Base-by-base conservation (phyloP, 2,797 vertebrate genomes). In the Malurus leucopterus region DNA sequence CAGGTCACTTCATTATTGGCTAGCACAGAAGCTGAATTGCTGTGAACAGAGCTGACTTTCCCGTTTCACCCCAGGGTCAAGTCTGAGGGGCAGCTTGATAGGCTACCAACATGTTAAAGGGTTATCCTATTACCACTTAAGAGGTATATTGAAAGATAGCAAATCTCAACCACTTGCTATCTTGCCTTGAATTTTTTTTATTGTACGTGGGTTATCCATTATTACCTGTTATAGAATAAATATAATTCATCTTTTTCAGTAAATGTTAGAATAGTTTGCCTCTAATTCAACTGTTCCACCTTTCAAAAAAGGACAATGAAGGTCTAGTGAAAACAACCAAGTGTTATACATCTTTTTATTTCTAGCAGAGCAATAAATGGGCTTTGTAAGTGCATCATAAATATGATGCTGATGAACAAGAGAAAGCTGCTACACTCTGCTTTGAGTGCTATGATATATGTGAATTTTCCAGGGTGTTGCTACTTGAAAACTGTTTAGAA, bases 121-220 rank as follows among this genome's bases (percentile, higher is more conserved):
- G 98, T 99, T 99, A 99, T 99, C 99, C 99, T 98, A 99, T 99
- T 99, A 99, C 99, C 98, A 98, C 98, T 98, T 99, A 99, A 99
- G 98, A 99, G 98, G 98, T 97, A 98, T 98, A 98, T 98, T 99
- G 98, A 99, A 99, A 99, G 98, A 98, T 98, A 99, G 98, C 98
- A 98, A 98, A 99, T 99, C 98, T 98, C 97, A 72, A 96, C 96
- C 97, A 97, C 98, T 98, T 98, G 98, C 98, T 98, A 97, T 98
- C 98, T 98, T 97, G 98, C 97, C 95, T 91, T 27, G 91, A 95
- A 93, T 97, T 98, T 98, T 96, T 96, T 96, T 98, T 97, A 97
- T 97, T 97, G 96, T 97, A 96, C 95, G 88, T 91, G 96, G 97
- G 95, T 97, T 97, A 97, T 97, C 97, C 98, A 98, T 99, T 98